phyloP scores from a whole-genome alignment of 1,140 invertebrate genomes.

The Pygmarrhopalites habei region DNA sequence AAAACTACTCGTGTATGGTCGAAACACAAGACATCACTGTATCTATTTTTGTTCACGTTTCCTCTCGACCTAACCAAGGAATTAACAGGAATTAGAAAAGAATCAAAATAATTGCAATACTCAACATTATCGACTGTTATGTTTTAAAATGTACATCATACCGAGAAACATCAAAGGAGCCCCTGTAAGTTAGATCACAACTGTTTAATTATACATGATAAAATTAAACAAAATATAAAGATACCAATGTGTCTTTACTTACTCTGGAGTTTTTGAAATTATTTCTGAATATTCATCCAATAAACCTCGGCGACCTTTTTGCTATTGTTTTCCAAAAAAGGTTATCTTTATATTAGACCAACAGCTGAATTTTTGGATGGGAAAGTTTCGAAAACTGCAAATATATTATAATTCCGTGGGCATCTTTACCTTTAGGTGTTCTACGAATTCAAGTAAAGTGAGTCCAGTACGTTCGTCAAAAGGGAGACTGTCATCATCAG shows the following conservation, averaged over 20 bases:
- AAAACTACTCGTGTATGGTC: constrained; percentile 88
- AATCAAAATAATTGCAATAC: constrained; percentile 1
- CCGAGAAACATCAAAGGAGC: constrained; percentile 69
- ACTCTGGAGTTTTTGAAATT: constrained; percentile 67
- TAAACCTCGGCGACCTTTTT: constrained; percentile 68
- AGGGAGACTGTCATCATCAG: constrained; percentile 77
- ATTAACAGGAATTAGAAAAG: not conserved
- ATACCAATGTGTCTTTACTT: too few species aligned
- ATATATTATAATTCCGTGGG: too few species aligned
- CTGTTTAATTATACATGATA: too few species aligned
- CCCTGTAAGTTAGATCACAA: too few species aligned
- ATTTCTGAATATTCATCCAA: constrained; percentile 78
- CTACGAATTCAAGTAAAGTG: constrained; percentile 67
- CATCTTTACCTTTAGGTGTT: too few species aligned
- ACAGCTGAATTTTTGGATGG: too few species aligned
- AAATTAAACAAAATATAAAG: too few species aligned
- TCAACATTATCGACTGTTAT: not conserved
- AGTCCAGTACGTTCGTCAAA: constrained; percentile 57
- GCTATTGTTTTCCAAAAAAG: too few species aligned
- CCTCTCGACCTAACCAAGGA: constrained; percentile 59
- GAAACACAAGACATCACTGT: constrained; percentile 91
- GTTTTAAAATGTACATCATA: constrained; percentile 6
- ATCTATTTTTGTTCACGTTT: constrained; percentile 88
- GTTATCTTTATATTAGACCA: too few species aligned
- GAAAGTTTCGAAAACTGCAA: too few species aligned